These are phyloP conservation scores for Pterostichus madidus DNA, from an alignment of 2,888 invertebrate genomes.

Conservation along the genomic window DNA sequence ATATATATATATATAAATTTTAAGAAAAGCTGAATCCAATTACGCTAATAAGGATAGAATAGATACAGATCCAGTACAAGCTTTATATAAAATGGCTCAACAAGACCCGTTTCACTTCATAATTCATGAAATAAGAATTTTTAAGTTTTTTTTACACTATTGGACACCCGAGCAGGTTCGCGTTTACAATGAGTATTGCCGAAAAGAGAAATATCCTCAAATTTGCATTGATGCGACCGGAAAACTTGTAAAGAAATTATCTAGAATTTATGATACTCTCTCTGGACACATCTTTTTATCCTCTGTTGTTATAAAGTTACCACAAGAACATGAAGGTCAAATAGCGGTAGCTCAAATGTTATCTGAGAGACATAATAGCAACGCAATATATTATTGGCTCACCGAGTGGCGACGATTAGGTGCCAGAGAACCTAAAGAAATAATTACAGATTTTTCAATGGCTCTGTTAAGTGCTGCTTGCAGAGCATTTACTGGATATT, in stretches of 20 bases:
- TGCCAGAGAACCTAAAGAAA: conserved; percentile 54
- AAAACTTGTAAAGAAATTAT: neutral
- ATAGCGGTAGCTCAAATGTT: conserved; percentile 67
- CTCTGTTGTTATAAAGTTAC: conserved; percentile 32
- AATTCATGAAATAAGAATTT: too few species aligned
- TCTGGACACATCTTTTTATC: conserved; percentile 28
- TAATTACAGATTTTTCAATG: conserved; percentile 59
- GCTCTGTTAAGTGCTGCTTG: conserved; percentile 61
- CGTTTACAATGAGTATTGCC: neutral
- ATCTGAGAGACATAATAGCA: conserved; percentile 65
- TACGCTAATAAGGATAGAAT: too few species aligned
- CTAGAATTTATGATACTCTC: neutral
- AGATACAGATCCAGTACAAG: too few species aligned
- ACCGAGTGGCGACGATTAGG: conserved; percentile 61
- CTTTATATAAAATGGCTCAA: too few species aligned
- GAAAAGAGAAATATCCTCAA: neutral
- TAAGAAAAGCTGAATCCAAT: too few species aligned
- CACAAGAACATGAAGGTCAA: conserved; percentile 53
- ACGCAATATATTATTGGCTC: conserved; percentile 67
- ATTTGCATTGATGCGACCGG: neutral
- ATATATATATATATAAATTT: too few species aligned
- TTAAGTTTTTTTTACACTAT: conserved; percentile 58
- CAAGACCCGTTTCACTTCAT: too few species aligned
- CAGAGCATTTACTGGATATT: conserved; percentile 10
- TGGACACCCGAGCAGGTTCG: neutral